A percentile compares a stretch with the other conserved stretches of the same genome.
Conservation (phyloP, 2,888 invertebrate genomes). For the Doris montereyensis region DNA sequence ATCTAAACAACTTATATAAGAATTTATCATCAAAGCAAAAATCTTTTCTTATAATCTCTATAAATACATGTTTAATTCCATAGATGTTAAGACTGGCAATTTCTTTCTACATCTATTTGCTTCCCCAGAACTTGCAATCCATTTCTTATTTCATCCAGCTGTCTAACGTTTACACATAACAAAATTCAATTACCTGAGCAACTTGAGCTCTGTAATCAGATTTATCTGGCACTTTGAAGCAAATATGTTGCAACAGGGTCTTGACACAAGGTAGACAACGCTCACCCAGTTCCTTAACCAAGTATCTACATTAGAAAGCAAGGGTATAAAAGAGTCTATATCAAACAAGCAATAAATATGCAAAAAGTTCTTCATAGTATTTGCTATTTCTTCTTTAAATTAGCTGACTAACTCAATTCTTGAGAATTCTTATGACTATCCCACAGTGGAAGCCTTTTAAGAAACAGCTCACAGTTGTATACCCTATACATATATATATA, state of each 20-base stretch:
- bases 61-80: too few species aligned
- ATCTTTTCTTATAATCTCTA: too few species aligned
- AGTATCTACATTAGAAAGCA: slow-evolving; percentile 56
- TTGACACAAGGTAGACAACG: slow-evolving; percentile 60
- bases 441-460: too few species aligned
- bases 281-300: slow-evolving; percentile 63
- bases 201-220: slow-evolving; percentile 73
- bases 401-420: too few species aligned
- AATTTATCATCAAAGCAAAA: too few species aligned
- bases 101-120: slow-evolving; percentile 3
- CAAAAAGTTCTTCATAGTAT: neutral
- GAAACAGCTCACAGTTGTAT: too few species aligned
- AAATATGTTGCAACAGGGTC: slow-evolving; percentile 74
- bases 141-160: neutral
- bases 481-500: too few species aligned
- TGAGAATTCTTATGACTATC: too few species aligned
- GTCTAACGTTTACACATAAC: neutral
- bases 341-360: slow-evolving; percentile 69
- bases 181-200: slow-evolving; percentile 58
- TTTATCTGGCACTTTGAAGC: slow-evolving; percentile 73
- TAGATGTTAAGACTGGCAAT: too few species aligned
- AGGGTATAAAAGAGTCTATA: too few species aligned
- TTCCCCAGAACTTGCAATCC: neutral
- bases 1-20: too few species aligned
- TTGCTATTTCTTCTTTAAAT: neutral